Evolutionary conservation across 2,888 invertebrate genomes (phyloP), one percentile per base, ranked within the genome.

Genomic region (Tuberolachnus salignus): DNA sequence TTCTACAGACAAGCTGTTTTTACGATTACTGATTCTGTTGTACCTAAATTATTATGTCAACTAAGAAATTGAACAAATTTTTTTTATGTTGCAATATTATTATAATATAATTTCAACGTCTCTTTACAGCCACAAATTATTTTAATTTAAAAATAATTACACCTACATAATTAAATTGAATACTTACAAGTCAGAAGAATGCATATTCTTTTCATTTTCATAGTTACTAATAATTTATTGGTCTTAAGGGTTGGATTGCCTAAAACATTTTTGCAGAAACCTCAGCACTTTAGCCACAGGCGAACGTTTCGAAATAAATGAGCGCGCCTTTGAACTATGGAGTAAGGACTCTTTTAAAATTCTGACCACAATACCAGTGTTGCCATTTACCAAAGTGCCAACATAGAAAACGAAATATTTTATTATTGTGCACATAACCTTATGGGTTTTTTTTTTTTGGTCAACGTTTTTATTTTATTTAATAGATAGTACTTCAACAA

Each of bases 401-500:
- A 42, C 53, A 63, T 64, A 42, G 10, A 23, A 55, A 3, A 64
- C 13, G 55, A 55, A 75, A 55, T 23, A 0, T 23, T 26, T 53
- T 23, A 46, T 19, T 67, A 34, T 21, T 19, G 16, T 42, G 21
- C 3, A 66, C 3, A 66, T 16, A 6, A 3, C 14, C 26, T 16
- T 19, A 10, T 34, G 6, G 26, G 0, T 23, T 46, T 14, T 14
- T 26, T 23, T 2, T 70, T 72, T 61, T 49, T 49, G 46, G 23
- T 61, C 19, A 61, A 51, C 0, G 13, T 66, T 66, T 67, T 14
- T n/a, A 21, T 59, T 73, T 73, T 34, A 73, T 63, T 61, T 71
- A 67, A 78, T 78, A 78, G 63, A 51, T 69, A 78, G 59, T 67
- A 69, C 67, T 78, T 21, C 21, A 78, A 78, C 66, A 78, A 78